Base-by-base conservation (phyloP, 2,888 invertebrate genomes). In the Polydrusus tereticollis region DNA sequence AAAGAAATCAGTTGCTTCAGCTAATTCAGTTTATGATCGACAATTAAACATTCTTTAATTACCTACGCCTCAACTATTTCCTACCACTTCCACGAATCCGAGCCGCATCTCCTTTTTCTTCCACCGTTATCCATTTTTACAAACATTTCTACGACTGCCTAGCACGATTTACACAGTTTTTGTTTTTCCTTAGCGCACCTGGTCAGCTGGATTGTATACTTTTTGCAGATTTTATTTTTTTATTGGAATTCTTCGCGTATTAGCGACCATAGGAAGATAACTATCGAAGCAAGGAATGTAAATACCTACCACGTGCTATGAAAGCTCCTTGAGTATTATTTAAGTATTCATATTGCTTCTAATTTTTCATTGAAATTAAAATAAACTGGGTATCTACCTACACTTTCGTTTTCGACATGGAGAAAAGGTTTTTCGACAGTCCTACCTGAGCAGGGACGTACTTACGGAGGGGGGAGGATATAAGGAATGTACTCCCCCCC, bases 221-320 rank as follows among this genome's bases (percentile, higher is more conserved):
- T 52, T 64, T 64, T 21, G 38, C 50, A n/a, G 20, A 23, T 69
- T 63, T n/a, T 68, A 10, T 33, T 55, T 63, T 69, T 63, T 69
- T 57, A 18, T 33, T 52, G 12, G 57, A 63, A 69, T 63, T 69
- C 63, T 16, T 69, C 57, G 12, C 18, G 47, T 63, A 69, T 69
- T 69, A 69, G 36, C 69, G 57, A 45, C 26, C 55, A 38, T 69
- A 63, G 60, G 60, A 47, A 16, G 68, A n/a, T 62, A 57, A 69
- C 57, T 63, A 45, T 62, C 62, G n/a, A 12, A 45, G 52, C n/a
- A 43, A 43, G 14, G 68, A 68, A 68, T 69, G 62, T 43, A 14
- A 63, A 47, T 33, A 69, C 21, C n/a, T 33, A 69, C 63, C 69
- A 69, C 69, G 69, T 69, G 63, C 69, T 57, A n/a, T n/a, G 57